Conservation (phyloP, 2,113 vertebrate genomes). For the Mustela nigripes region DNA sequence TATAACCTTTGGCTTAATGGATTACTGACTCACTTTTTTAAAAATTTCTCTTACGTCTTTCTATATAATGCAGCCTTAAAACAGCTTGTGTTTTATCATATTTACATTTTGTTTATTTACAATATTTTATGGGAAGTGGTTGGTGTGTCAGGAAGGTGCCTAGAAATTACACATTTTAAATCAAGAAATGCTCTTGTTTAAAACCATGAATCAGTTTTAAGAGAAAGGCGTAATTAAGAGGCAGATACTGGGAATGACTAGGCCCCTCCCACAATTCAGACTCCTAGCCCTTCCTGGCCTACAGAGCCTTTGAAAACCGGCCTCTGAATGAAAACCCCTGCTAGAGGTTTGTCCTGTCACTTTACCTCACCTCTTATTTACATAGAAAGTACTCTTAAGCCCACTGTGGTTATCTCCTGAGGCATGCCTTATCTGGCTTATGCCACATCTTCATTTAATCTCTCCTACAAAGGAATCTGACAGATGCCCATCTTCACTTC, state of each 20-base stretch:
- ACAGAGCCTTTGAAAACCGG: constrained; percentile 61
- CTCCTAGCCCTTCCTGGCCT: constrained; percentile 52
- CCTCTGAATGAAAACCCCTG: constrained; percentile 72
- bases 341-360: constrained; percentile 76
- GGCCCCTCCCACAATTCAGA: constrained; percentile 61
- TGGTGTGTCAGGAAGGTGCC: neutral
- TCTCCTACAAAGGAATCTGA: constrained; percentile 59
- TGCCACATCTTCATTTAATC: constrained; percentile 79
- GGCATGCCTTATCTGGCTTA: constrained; percentile 50
- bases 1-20: neutral
- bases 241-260: constrained; percentile 39
- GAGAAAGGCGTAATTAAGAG: constrained; percentile 55
- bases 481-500: constrained; percentile 61
- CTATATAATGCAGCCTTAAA: neutral
- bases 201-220: constrained; percentile 66
- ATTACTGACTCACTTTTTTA: neutral
- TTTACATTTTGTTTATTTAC: neutral
- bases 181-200: constrained; percentile 44
- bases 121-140: neutral
- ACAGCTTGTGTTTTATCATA: neutral
- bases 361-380: constrained; percentile 80
- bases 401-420: constrained; percentile 67
- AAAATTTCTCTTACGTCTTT: neutral
- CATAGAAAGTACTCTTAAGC: constrained; percentile 75
- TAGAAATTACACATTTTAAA: neutral